phyloP scores from a whole-genome alignment of 2,888 invertebrate species.

The Calephelis perditalis region DNA sequence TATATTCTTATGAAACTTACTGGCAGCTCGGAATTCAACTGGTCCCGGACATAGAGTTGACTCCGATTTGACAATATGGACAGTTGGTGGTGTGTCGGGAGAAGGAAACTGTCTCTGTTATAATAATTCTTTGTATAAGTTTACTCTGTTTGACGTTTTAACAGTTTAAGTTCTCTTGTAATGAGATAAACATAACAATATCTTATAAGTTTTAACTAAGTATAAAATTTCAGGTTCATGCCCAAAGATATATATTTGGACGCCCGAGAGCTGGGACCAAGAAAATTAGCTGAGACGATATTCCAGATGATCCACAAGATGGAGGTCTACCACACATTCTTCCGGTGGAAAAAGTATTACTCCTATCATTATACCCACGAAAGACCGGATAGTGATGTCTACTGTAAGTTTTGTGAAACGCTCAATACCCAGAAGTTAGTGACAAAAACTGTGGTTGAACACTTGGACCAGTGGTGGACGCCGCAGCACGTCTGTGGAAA shows the following conservation, averaged over 20 bases:
- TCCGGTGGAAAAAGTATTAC: conserved; percentile 53
- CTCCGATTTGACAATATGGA: too few species aligned
- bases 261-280: conserved; percentile 41
- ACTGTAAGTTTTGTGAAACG: conserved; percentile 50
- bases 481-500: conserved; percentile 13
- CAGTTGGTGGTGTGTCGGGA: too few species aligned
- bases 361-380: conserved; percentile 40
- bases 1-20: too few species aligned
- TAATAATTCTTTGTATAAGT: too few species aligned
- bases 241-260: conserved; percentile 52
- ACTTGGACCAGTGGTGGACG: conserved; percentile 49
- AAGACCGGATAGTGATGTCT: conserved; percentile 44
- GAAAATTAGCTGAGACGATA: conserved; percentile 43
- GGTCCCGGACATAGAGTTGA: too few species aligned
- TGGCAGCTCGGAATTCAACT: too few species aligned
- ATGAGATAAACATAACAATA: too few species aligned
- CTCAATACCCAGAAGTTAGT: conserved; percentile 40
- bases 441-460: conserved; percentile 31
- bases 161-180: too few species aligned
- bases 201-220: background rate
- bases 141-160: too few species aligned
- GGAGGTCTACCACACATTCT: conserved; percentile 42
- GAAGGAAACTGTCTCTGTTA: too few species aligned
- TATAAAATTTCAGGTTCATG: conserved; percentile 44
- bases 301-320: conserved; percentile 39